Evolutionary conservation across 1,140 invertebrate species (phyloP), one percentile per base, ranked within the genome.

Genomic region (Apis dorsata): DNA sequence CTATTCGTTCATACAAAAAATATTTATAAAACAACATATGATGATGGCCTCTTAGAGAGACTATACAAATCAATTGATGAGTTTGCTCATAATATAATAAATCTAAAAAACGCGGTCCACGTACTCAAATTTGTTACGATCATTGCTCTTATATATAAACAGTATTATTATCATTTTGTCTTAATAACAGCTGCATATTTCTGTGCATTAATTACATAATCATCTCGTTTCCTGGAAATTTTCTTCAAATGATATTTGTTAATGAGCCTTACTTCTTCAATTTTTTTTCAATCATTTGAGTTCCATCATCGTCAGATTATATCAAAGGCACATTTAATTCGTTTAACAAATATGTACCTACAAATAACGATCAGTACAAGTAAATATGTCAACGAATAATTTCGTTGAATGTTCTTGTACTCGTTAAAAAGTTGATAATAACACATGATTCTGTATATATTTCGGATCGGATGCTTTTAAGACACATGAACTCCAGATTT

Each of bases 11-110:
- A 24, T 66, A 75, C 19, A 70, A 62, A 86, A 55, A 74, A 86
- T 53, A 19, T 28, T 82, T 68, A 75, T 74, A 84, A 73, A 69
- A 80, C 21, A 59, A 69, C 55, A n/a, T n/a, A 59, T 34, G 55
- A 49, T 66, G 60, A 69, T 57, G 55, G 66, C 28, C 34, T 75
- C 59, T 81, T 62, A 65, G 11, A 19, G 65, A 62, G 51, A 78
- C 72, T 51, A 73, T 53, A 34, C 70, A 60, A 51, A 69, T 34
- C n/a, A 51, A 44, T 74, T 53, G 34, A 77, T 19, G 21, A 74
- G 62, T 24, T 21, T 53, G 59, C 49, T 24, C 57, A 8, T 81
- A 72, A 21, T 86, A 24, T 57, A 66, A 51, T 65, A 28, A 86
- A 65, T 85, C 28, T 68, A 72, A 74, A 62, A 68, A 63, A 85